A percentile compares a stretch with the other conserved stretches of the same genome.
These are phyloP conservation scores for Spialia ferax DNA, from an alignment of 2,888 invertebrate genomes.

Conservation along the genomic window DNA sequence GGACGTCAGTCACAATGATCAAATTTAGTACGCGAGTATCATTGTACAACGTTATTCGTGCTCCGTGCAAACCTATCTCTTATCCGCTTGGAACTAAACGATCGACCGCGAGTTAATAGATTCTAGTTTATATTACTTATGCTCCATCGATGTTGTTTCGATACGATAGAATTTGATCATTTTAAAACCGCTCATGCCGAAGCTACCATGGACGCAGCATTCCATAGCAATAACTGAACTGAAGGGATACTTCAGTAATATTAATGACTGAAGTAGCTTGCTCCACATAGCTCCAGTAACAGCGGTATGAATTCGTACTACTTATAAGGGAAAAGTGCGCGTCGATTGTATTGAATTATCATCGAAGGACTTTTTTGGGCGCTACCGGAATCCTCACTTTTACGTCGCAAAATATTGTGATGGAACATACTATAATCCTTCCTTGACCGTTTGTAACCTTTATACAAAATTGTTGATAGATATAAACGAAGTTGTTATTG, in stretches of 20 bases:
- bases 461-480: slow-evolving; percentile 36
- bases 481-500: slow-evolving; percentile 34
- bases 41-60: background rate
- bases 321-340: slow-evolving; percentile 7
- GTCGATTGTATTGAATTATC: slow-evolving; percentile 39
- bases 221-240: background rate
- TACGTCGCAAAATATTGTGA: slow-evolving; percentile 15
- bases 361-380: slow-evolving; percentile 49
- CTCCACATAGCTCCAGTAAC: background rate
- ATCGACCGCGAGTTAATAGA: background rate
- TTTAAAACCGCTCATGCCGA: background rate
- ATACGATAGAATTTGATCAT: background rate
- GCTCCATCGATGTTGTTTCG: background rate
- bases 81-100: background rate
- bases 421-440: slow-evolving; percentile 18
- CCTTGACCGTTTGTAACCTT: slow-evolving; percentile 19
- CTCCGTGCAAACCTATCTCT: background rate
- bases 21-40: background rate
- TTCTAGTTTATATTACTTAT: background rate
- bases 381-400: slow-evolving; percentile 2
- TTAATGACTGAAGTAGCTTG: background rate
- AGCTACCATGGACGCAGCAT: background rate
- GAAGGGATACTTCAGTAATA: background rate
- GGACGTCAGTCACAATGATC: background rate
- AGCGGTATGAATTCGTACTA: slow-evolving; percentile 2